phyloP scores from a whole-genome alignment of 2,797 vertebrate genomes.

The Danio albolineatus region DNA sequence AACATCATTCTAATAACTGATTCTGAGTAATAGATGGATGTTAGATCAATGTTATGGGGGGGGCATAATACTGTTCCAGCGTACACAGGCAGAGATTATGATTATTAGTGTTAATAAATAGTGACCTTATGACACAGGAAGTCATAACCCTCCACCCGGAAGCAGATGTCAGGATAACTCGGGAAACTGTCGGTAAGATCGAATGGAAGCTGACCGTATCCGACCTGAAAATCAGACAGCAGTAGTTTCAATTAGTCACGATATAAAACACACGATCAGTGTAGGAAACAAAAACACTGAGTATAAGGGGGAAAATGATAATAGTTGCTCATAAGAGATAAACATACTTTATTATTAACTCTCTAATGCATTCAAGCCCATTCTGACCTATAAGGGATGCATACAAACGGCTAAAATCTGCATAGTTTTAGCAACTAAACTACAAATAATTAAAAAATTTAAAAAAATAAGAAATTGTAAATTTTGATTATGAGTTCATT shows the following conservation, averaged over 20 bases:
- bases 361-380: too few relatives aligned
- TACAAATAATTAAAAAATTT: too few relatives aligned
- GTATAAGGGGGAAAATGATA: too few relatives aligned
- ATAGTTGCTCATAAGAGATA: too few relatives aligned
- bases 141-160: constrained; percentile 85
- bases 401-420: too few relatives aligned
- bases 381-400: too few relatives aligned
- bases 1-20: not conserved
- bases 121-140: constrained; percentile 95
- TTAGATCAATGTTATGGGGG: not conserved
- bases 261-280: not conserved
- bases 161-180: constrained; percentile 92
- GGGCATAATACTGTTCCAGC: not conserved
- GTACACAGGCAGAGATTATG: not conserved
- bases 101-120: constrained; percentile 1
- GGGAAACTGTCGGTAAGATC: constrained; percentile 87
- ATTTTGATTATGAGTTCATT: too few relatives aligned
- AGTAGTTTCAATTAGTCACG: not conserved
- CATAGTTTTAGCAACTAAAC: too few relatives aligned
- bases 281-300: too few relatives aligned
- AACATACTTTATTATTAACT: too few relatives aligned
- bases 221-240: constrained; percentile 76
- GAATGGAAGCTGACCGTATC: constrained; percentile 93
- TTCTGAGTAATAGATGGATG: not conserved
- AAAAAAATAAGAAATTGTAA: too few relatives aligned